These are phyloP conservation scores for Fratercula arctica DNA, from an alignment of 2,797 vertebrate species.

Conservation along the genomic window DNA sequence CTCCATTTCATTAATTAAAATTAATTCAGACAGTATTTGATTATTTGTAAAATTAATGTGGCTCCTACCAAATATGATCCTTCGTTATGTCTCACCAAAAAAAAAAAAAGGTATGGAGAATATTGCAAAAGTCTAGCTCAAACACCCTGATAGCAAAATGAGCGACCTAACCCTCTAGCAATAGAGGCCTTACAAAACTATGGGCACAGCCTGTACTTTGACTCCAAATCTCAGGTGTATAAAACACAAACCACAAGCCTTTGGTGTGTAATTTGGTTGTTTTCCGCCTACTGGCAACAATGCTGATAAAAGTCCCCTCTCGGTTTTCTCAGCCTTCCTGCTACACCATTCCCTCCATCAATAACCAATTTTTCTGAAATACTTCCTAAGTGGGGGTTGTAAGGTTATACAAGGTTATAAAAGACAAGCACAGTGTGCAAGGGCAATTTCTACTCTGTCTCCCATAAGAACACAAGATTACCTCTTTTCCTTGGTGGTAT, in stretches of 20 bases:
- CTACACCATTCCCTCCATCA: neutral
- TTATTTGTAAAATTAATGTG: neutral
- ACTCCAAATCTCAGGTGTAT: neutral
- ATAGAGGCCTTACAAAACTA: neutral
- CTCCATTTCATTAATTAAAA: neutral
- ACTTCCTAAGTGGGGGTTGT: neutral
- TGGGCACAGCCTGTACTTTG: neutral
- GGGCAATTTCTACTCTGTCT: neutral
- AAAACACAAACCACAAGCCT: neutral
- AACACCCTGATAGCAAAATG: neutral
- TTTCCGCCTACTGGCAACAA: neutral
- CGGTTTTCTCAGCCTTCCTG: neutral
- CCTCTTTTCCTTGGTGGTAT: neutral
- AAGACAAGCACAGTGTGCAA: neutral
- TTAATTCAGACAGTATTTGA: neutral
- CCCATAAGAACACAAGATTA: neutral
- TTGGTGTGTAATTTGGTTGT: neutral
- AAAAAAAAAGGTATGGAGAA: neutral
- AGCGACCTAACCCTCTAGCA: neutral
- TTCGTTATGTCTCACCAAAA: neutral
- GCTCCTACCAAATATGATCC: neutral
- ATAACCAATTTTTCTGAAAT: neutral
- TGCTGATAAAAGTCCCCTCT: neutral
- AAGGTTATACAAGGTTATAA: neutral
- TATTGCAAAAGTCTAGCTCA: neutral